These are phyloP conservation scores for Erythrocercus mccallii DNA, from an alignment of 2,113 vertebrate species.

Conservation along the genomic window DNA sequence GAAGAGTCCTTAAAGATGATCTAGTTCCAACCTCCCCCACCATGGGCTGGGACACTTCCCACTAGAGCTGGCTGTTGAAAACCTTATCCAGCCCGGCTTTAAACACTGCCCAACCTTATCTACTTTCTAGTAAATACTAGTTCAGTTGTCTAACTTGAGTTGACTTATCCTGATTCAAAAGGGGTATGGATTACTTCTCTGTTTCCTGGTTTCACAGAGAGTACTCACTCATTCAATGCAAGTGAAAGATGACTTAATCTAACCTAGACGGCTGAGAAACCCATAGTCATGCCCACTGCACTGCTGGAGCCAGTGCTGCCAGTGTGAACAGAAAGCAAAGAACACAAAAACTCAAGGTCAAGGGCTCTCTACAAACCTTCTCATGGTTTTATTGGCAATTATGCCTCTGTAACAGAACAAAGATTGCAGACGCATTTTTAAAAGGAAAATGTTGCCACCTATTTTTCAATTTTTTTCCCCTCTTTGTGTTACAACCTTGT, in stretches of 20 bases:
- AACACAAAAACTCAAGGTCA: background rate
- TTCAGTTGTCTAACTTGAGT: background rate
- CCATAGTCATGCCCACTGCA: background rate
- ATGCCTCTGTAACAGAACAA: background rate
- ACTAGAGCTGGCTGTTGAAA: background rate
- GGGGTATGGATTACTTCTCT: background rate
- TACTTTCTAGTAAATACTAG: background rate
- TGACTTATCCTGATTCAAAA: background rate
- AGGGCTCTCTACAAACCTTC: background rate
- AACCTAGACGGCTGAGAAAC: background rate
- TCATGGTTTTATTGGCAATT: background rate
- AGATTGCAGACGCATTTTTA: background rate
- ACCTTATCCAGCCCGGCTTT: background rate
- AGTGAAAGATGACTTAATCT: background rate
- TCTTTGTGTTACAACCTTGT: background rate
- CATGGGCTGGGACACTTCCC: background rate
- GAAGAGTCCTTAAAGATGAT: background rate
- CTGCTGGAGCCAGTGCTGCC: background rate
- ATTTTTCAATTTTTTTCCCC: background rate
- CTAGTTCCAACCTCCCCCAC: fast-evolving
- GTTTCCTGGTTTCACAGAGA: background rate
- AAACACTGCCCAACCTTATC: background rate
- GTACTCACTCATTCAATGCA: background rate
- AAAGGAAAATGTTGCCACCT: background rate
- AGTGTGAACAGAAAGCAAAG: background rate